Evolutionary conservation across 2,797 vertebrate genomes (phyloP), one percentile per base, ranked within the genome.

Genomic region (Propithecus deckenii): DNA sequence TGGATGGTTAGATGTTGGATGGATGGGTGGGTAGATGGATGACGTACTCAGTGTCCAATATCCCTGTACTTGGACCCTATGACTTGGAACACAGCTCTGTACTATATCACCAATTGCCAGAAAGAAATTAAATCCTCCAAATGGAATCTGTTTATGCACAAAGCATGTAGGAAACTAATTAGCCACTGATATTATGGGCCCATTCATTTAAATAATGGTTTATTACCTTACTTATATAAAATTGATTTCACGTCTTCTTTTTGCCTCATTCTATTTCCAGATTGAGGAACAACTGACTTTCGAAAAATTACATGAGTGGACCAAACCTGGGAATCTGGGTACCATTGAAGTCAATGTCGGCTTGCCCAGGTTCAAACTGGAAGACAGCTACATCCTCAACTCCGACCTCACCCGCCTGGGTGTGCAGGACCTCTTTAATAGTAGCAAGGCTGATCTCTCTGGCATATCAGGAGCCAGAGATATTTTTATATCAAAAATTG

Each of bases 361-460:
- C 81, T 98, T 99, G 96, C 99, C 99, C 30, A 99, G 98, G 98
- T 99, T 99, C 98, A 99, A 99, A 97, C 97, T 99, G 96, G 99
- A 99, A 97, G 99, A 99, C 22, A 98, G 98, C 96, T 99, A 99
- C 4, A 92, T 98, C 83, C 99, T 99, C 74, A 98, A 98, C 23
- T 95, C 98, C 0, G 94, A 98, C 35, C 98, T 99, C 50, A 41
- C 94, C 1, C 97, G 97, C 28, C 89, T 99, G 97, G 99, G 99
- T 80, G 98, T 99, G 98, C 55, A 41, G 0, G 98, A 99, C 43
- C 97, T 99, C 48, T 99, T 99, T 97, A 97, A 97, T 2, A 43
- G 75, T 0, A n/a, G 67, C 7, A 98, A 97, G 78, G 99, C 99
- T 0, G 99, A 99, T 97, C 98, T 99, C 95, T 99, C 99, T 0